A percentile compares a stretch with the other conserved stretches of the same genome.
These are phyloP conservation scores for Carposina sasakii DNA, from an alignment of 1,140 invertebrate species.

Conservation along the genomic window DNA sequence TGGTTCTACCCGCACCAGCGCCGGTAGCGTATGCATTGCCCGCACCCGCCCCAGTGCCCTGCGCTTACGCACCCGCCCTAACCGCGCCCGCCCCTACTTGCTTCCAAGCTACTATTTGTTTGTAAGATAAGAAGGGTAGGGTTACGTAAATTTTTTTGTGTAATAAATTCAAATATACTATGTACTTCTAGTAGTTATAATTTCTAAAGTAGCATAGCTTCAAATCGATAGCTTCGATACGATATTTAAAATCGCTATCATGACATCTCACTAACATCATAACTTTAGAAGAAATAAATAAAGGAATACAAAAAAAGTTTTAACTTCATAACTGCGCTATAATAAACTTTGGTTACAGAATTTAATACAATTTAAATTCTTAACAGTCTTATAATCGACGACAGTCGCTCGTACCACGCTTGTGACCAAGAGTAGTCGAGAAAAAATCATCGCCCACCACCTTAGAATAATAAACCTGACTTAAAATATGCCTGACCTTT, in stretches of 20 bases:
- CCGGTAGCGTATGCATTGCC: neutral
- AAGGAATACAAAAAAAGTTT: slow-evolving; percentile 22
- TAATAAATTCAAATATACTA: neutral
- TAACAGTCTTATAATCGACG: slow-evolving; percentile 23
- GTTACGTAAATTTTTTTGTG: slow-evolving; percentile 21
- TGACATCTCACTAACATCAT: slow-evolving; percentile 6
- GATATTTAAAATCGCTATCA: no score
- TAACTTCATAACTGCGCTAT: no score
- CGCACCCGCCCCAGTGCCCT: slow-evolving; percentile 18
- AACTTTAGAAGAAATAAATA: slow-evolving; percentile 17
- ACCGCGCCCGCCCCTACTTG: slow-evolving; percentile 35
- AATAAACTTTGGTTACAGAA: slow-evolving; percentile 50
- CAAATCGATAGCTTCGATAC: no score
- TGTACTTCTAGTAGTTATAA: neutral
- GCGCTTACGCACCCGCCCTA: slow-evolving; percentile 30
- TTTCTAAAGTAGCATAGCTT: no score
- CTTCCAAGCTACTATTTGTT: slow-evolving; percentile 15
- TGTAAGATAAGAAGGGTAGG: slow-evolving; percentile 27
- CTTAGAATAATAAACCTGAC: no score
- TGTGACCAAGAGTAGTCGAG: neutral
- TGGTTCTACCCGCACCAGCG: no score
- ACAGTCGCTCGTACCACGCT: slow-evolving; percentile 11
- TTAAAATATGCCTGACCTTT: no score
- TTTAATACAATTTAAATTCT: slow-evolving; percentile 52
- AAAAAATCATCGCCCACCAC: neutral